Evolutionary conservation across 2,113 vertebrate species (phyloP).

Genomic region (Apteryx mantelli): DNA sequence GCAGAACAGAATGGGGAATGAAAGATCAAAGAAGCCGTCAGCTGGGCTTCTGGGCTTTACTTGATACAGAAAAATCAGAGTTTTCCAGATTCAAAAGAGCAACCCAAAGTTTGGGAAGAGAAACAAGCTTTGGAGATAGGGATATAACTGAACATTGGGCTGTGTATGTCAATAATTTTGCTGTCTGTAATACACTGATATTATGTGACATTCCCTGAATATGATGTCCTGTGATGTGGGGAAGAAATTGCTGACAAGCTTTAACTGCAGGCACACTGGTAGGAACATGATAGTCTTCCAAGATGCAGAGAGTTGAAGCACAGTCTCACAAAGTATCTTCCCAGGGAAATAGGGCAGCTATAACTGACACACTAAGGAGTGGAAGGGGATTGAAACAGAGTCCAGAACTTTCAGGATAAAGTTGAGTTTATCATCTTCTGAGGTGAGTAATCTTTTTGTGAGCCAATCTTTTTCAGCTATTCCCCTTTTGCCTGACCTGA

Average conservation of each 20-base stretch:
- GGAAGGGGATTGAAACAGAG: background rate
- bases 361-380: background rate
- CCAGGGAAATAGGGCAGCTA: background rate
- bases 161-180: background rate
- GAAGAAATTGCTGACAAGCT: background rate
- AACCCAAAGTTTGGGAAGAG: background rate
- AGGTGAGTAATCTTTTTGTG: background rate
- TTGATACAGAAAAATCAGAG: background rate
- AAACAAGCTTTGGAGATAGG: background rate
- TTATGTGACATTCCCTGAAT: background rate
- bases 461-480: background rate
- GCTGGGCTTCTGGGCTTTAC: background rate
- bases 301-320: background rate
- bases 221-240: background rate
- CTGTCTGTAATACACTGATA: background rate
- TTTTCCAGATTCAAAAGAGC: background rate
- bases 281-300: background rate
- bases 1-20: background rate
- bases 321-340: accelerated
- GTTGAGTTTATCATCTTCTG: background rate
- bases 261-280: background rate
- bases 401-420: background rate
- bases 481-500: background rate
- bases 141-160: background rate
- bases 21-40: background rate